Conservation (phyloP, 2,113 vertebrate genomes). For the Sciurus niger region DNA sequence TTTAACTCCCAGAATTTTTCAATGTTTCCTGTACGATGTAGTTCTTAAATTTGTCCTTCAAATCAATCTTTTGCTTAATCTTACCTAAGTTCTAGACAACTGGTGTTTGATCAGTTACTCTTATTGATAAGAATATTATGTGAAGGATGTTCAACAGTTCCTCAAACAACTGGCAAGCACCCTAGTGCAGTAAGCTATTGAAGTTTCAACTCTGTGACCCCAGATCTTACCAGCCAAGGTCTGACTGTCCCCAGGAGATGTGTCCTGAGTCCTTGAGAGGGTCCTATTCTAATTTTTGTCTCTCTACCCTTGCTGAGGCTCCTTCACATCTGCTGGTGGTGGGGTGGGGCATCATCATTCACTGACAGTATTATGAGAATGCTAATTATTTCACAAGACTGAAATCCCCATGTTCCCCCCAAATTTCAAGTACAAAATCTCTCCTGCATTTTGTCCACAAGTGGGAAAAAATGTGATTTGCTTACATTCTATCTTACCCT, state of each 20-base stretch:
- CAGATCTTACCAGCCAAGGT: not conserved
- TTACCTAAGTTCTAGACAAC: not conserved
- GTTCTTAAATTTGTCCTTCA: not conserved
- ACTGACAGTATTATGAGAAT: not conserved
- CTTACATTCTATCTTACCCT: not conserved
- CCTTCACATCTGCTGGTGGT: not conserved
- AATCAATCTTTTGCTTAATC: not conserved
- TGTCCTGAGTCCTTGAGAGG: not conserved
- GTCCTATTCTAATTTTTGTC: no score
- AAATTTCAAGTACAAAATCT: not conserved
- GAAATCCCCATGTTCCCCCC: not conserved
- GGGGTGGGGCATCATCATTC: not conserved
- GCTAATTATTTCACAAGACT: not conserved
- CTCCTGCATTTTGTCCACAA: not conserved
- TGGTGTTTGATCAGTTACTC: not conserved
- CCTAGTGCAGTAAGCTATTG: not conserved
- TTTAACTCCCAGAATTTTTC: not conserved
- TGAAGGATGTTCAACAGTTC: not conserved
- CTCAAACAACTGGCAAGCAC: not conserved
- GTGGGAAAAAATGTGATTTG: not conserved
- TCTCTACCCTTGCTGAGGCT: accelerated
- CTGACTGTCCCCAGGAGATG: no score
- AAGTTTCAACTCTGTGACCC: not conserved
- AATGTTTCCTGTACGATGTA: not conserved
- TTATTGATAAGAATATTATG: not conserved